Evolutionary conservation across 1,140 invertebrate species (phyloP).

Genomic region (Campoletis sonorensis): DNA sequence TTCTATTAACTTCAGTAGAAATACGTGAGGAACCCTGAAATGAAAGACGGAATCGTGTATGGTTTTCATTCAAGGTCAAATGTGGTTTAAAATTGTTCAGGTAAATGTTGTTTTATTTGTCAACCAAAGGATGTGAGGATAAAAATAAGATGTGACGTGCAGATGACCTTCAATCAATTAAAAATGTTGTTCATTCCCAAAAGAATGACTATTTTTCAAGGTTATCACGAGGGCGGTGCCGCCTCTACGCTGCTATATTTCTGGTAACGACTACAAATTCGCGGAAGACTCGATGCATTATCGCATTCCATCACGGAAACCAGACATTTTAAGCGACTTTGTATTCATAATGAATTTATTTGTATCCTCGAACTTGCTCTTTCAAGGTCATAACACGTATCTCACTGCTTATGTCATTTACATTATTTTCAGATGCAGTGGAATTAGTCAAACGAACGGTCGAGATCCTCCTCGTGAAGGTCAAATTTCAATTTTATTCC

Average conservation of each 20-base stretch:
- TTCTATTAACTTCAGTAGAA: slow-evolving; percentile 62
- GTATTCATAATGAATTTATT: not conserved
- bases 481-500: not conserved
- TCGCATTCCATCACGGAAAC: not conserved
- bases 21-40: slow-evolving; percentile 69
- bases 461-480: too few species aligned
- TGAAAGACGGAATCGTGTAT: not conserved
- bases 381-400: not conserved
- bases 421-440: not conserved
- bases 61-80: slow-evolving; percentile 37
- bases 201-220: too few species aligned
- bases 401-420: not conserved
- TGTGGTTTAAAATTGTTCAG: not conserved
- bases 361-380: not conserved
- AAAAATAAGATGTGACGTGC: not conserved
- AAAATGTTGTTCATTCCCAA: too few species aligned
- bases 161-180: slow-evolving; percentile 6
- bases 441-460: too few species aligned
- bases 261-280: too few species aligned
- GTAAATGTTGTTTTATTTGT: not conserved
- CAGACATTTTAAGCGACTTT: not conserved
- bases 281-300: too few species aligned
- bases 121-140: not conserved
- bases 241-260: too few species aligned
- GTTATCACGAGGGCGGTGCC: too few species aligned